These are phyloP conservation scores for Otolemur crassicaudatus DNA, from an alignment of 2,797 vertebrate genomes.

Conservation along the genomic window DNA sequence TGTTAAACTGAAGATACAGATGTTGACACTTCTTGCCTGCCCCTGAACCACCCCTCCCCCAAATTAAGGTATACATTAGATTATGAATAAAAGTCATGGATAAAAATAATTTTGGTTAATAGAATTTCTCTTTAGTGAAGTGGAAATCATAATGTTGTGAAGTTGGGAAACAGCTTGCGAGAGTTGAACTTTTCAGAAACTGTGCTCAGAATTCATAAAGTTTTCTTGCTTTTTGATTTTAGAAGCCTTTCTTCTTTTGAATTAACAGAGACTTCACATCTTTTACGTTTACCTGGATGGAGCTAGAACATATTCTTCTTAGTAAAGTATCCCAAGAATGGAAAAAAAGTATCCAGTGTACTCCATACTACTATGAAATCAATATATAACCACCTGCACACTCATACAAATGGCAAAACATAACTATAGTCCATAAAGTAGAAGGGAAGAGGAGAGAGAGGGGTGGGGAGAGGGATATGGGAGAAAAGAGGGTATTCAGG, in stretches of 20 bases:
- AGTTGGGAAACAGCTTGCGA: not conserved
- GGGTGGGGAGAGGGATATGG: too few species aligned
- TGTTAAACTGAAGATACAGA: not conserved
- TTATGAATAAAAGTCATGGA: not conserved
- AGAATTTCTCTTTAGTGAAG: not conserved
- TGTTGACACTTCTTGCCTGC: not conserved
- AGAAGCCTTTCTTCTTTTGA: not conserved
- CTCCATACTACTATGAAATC: too few species aligned
- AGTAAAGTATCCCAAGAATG: too few species aligned
- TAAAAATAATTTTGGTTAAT: not conserved
- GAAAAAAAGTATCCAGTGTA: too few species aligned
- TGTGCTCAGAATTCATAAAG: not conserved
- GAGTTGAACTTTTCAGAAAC: not conserved
- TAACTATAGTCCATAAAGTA: too few species aligned
- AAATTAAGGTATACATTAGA: not conserved
- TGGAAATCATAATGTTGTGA: not conserved
- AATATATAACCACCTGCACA: too few species aligned
- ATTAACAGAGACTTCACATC: not conserved
- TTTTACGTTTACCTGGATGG: too few species aligned
- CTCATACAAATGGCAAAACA: too few species aligned
- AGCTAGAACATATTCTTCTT: too few species aligned
- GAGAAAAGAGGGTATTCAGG: too few species aligned
- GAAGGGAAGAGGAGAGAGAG: too few species aligned
- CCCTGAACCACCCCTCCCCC: rapidly evolving
- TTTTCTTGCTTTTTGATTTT: not conserved